These are phyloP conservation scores for Mellilla xanthometata DNA, from an alignment of 2,888 invertebrate genomes.

Conservation along the genomic window DNA sequence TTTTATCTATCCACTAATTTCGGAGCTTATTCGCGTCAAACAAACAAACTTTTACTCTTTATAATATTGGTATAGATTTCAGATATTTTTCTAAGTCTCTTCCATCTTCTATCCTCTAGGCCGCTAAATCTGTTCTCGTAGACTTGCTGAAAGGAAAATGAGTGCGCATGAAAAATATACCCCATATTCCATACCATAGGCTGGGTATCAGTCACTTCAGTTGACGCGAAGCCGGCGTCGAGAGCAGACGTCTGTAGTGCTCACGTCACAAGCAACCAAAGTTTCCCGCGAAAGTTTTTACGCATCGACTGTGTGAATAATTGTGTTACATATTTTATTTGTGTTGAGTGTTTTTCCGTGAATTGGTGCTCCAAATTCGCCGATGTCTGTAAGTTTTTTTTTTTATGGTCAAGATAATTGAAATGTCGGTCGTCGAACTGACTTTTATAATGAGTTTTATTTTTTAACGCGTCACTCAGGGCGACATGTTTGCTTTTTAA, in stretches of 20 bases:
- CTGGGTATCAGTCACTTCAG: conserved; percentile 15
- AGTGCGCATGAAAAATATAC: conserved; percentile 15
- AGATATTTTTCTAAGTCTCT: no score
- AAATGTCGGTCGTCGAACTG: conserved; percentile 23
- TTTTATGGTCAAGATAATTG: conserved; percentile 21
- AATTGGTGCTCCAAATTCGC: conserved; percentile 21
- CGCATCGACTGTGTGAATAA: conserved; percentile 30
- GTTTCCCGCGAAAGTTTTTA: conserved; percentile 32
- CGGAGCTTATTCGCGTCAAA: no score
- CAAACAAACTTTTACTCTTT: no score
- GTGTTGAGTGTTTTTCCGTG: conserved; percentile 29
- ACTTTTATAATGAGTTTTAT: conserved; percentile 24
- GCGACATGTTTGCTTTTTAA: conserved; percentile 16
- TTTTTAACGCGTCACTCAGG: conserved; percentile 17
- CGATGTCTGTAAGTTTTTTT: conserved; percentile 25
- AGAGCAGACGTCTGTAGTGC: conserved; percentile 10
- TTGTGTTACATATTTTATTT: conserved; percentile 24
- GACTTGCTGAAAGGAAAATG: no score
- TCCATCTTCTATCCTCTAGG: no score
- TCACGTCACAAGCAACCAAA: conserved; percentile 5
- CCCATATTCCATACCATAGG: background rate
- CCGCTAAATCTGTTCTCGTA: no score
- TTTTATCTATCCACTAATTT: no score
- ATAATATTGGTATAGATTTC: no score
- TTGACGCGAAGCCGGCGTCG: conserved; percentile 23